Evolutionary conservation across 2,888 invertebrate genomes (phyloP).

Genomic region (Sussaba pulchella): DNA sequence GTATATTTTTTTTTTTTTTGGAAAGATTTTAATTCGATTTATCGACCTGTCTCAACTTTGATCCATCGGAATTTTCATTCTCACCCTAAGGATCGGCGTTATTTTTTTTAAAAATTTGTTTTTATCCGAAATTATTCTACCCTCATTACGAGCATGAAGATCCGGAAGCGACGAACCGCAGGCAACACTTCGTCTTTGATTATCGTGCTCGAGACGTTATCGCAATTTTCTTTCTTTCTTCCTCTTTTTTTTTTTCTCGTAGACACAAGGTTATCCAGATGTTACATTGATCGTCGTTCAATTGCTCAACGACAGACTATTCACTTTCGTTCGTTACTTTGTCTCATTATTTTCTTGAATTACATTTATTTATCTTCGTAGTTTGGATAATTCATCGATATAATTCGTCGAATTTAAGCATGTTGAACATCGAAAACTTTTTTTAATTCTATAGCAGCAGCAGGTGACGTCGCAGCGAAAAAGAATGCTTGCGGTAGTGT

Average conservation of each 20-base stretch:
- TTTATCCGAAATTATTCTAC: too few species aligned
- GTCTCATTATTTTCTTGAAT: conserved; percentile 2
- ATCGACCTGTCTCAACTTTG: too few species aligned
- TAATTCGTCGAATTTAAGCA: conserved; percentile 30
- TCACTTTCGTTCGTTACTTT: conserved; percentile 14
- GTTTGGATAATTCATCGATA: background rate
- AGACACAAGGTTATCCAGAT: background rate
- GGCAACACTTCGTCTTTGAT: background rate
- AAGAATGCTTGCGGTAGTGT: conserved; percentile 66
- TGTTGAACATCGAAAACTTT: conserved; percentile 56
- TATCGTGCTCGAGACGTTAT: background rate
- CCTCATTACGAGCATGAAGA: too few species aligned
- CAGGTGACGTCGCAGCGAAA: conserved; percentile 63
- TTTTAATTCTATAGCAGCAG: conserved; percentile 64
- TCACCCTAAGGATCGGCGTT: too few species aligned
- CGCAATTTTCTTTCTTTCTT: too few species aligned
- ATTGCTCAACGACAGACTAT: background rate
- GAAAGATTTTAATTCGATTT: too few species aligned
- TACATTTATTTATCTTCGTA: background rate
- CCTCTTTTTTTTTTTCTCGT: background rate
- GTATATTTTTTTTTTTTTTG: too few species aligned
- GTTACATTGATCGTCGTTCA: background rate
- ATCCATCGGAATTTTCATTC: too few species aligned
- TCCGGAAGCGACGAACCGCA: too few species aligned
- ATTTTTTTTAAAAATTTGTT: too few species aligned